Base-by-base conservation (phyloP, 1,140 invertebrate species). In the Drosophila tani region DNA sequence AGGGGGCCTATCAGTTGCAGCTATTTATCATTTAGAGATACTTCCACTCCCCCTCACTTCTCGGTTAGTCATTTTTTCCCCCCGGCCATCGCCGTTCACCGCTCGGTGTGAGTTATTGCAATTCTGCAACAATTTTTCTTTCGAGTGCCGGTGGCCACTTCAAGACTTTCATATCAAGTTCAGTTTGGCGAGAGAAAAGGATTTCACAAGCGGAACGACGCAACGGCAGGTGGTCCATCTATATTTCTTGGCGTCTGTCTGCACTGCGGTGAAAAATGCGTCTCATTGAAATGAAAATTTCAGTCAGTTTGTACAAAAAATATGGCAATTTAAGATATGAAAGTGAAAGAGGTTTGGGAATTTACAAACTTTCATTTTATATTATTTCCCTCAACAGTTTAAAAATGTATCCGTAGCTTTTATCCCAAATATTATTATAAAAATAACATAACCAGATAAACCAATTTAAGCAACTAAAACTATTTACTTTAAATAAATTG, bases 121-220 rank as follows among this genome's bases (percentile, higher is more conserved):
- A 87, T 88, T 88, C 80, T 84, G 84, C 75, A 79, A 90, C 81
- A 90, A 88, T 84, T 88, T 90, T 90, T 81, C 84, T 88, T 75
- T 56, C 51, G 55, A 75, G 53, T 83, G 81, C 81, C 85, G 85
- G 67, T 81, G 85, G 85, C 74, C 74, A 90, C 84, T 88, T 88
- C 58, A 75, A 75, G 65, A 78, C 75, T 73, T 85, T 79, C 75
- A 81, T 65, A 88, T 77, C 75, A 78, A 77, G 73, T 79, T 69
- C 75, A 57, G 75, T 70, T 63, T 46, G 53, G 75, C 59, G 67
- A 47, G 59, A 53, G 70, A 74, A 74, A 79, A 79, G 76, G 75
- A 79, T 79, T 78, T 78, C 74, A 78, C 56, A 70, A 64, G 75
- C 74, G 74, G 41, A 76, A 76, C 74, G 63, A 58, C 74, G 64